phyloP scores from a whole-genome alignment of 2,888 invertebrate genomes.

The Tridacna gigas region DNA sequence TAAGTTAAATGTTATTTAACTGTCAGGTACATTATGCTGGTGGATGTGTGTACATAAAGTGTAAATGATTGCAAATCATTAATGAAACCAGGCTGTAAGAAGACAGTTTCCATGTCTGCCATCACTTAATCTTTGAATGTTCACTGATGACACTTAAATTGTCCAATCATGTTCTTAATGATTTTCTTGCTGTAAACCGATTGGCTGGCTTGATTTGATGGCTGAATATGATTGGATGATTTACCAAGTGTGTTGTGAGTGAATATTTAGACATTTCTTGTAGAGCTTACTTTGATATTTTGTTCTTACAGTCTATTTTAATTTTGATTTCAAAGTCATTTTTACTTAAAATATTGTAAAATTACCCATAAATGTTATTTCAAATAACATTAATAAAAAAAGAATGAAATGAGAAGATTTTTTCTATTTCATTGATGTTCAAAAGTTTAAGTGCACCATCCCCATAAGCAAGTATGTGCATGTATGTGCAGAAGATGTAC shows the following conservation, averaged over 20 bases:
- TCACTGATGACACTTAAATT: slow-evolving; percentile 30
- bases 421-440: too few species aligned
- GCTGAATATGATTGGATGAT: slow-evolving; percentile 64
- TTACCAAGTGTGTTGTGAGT: slow-evolving; percentile 28
- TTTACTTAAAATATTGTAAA: too few species aligned
- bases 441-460: too few species aligned
- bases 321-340: background rate
- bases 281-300: background rate
- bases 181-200: slow-evolving; percentile 64
- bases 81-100: background rate
- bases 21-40: too few species aligned
- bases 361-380: too few species aligned
- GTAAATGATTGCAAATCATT: slow-evolving; percentile 44
- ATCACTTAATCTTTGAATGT: slow-evolving; percentile 7
- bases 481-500: too few species aligned
- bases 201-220: slow-evolving; percentile 66
- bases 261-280: slow-evolving; percentile 14
- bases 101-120: background rate
- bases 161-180: slow-evolving; percentile 66
- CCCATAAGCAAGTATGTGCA: too few species aligned
- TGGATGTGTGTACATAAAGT: background rate
- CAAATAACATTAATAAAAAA: too few species aligned
- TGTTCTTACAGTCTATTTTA: background rate
- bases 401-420: too few species aligned
- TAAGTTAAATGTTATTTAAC: too few species aligned